These are phyloP conservation scores for Sycophaga agraensis DNA, from an alignment of 1,140 invertebrate species.

Conservation along the genomic window DNA sequence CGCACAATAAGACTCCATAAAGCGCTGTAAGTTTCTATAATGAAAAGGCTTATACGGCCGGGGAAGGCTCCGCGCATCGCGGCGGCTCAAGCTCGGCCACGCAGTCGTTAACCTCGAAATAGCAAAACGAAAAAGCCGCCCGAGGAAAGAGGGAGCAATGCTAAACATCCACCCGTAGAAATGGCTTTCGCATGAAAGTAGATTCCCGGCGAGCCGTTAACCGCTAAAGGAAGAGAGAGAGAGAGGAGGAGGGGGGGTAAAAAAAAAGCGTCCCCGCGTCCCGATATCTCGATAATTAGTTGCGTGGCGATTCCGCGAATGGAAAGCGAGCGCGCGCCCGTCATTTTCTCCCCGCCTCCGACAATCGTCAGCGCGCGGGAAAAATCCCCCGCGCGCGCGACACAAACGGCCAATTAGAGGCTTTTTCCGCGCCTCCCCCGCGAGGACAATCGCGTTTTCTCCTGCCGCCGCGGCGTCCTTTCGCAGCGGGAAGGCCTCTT, in stretches of 20 bases:
- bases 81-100: too few relatives aligned
- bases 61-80: too few relatives aligned
- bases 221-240: neutral
- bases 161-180: neutral
- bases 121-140: too few relatives aligned
- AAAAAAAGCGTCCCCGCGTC: neutral
- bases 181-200: neutral
- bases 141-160: too few relatives aligned
- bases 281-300: slow-evolving; percentile 18
- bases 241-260: neutral
- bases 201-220: neutral
- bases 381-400: neutral
- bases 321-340: slow-evolving; percentile 4
- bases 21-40: too few relatives aligned
- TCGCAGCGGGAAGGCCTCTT: too few relatives aligned
- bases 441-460: slow-evolving; percentile 8
- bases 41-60: too few relatives aligned
- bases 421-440: neutral
- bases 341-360: neutral
- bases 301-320: neutral
- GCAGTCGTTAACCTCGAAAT: too few relatives aligned
- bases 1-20: too few relatives aligned
- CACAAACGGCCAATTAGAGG: slow-evolving; percentile 13
- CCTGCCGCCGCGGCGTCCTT: too few relatives aligned
- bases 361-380: neutral